Base-by-base conservation (phyloP, 2,888 invertebrate species). In the Caenorhabditis macrosperma region DNA sequence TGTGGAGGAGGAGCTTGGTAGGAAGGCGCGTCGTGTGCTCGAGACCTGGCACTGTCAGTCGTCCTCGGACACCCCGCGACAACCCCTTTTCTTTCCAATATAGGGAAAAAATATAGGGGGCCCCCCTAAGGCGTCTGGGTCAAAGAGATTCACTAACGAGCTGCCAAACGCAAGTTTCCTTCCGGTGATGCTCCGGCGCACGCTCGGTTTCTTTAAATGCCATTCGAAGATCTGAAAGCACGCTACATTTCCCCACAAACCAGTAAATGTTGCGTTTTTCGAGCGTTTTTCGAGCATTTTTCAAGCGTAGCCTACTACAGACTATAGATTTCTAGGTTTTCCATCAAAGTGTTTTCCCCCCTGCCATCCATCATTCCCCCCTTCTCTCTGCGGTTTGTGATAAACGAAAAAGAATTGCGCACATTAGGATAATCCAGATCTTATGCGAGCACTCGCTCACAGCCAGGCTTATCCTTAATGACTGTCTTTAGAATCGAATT, bases 101-200 rank as follows among this genome's bases (percentile, higher is more conserved):
- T n/a, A n/a, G n/a, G n/a, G 15, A 12, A 10, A 20, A 44, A 44
- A 44, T 44, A 44, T 44, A 44, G 38, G 38, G 38, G n/a, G 46
- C 26, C 64, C 41, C 41, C 66, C 55, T 46, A 22, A 46, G 30
- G 48, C 50, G 46, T 48, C 50, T 50, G 63, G 61, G 61, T 67
- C 68, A 69, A 69, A 64, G 67, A 67, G 80, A 80, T 61, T 80
- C 64, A 57, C 80, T 80, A 80, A 80, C 80, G 75, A 80, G 75
- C 75, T 76, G 55, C 48, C 71, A 80, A 80, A 80, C 80, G 80
- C 80, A 75, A 75, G 80, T 80, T 80, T 80, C 80, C 80, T 80
- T 80, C 80, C 80, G 69, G 75, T 46, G 78, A 15, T 57, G 54
- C 46, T 72, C 41, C 59, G 38, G 44, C 46, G n/a, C 61, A 55